Base-by-base conservation (phyloP, 2,113 vertebrate genomes). In the Meriones unguiculatus region DNA sequence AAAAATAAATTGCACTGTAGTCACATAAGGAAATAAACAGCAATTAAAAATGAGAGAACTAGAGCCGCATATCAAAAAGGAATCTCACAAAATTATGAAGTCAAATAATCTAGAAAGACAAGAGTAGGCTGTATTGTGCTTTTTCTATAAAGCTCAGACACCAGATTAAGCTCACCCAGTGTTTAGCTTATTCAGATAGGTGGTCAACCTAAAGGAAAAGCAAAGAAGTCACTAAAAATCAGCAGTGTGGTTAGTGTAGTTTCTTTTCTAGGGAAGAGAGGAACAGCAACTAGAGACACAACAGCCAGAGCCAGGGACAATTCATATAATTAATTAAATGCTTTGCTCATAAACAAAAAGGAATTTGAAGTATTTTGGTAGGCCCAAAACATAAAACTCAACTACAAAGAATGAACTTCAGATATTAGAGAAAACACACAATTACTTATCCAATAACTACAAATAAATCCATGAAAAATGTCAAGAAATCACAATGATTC, bases 21-120 rank as follows among this genome's bases (percentile, higher is more conserved):
- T 87, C 69, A 91, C 78, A 70, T 41, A 96, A 81, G 54, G 78
- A 91, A 95, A 95, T 89, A 96, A 93, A 90, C 38, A 90, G 52
- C 84, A 92, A 92, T 93, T 76, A 84, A 97, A 46, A 96, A 94
- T 32, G 24, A 92, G 41, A 89, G 59, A 96, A 57, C 91, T 78
- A 87, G 13, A 95, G 84, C 69, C 69, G 78, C 50, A 77, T 24
- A 69, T 94, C 86, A 57, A 41, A 96, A 95, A 69, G 72, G 65
- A 94, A 81, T 57, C 59, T 92, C 86, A 70, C 57, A 70, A 94
- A 93, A 52, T 94, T 81, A 10, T 84, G 65, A 91, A 92, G 41
- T 11, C 64, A 87, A 90, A 89, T 80, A 96, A 96, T 38, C 41
- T 81, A 95, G 57, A 77, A 2, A 93, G 57, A 87, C 10, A 90